Base-by-base conservation (phyloP, 30 jellyfish, hydroid and myxozoan genomes). In the Turritopsis rubra region DNA sequence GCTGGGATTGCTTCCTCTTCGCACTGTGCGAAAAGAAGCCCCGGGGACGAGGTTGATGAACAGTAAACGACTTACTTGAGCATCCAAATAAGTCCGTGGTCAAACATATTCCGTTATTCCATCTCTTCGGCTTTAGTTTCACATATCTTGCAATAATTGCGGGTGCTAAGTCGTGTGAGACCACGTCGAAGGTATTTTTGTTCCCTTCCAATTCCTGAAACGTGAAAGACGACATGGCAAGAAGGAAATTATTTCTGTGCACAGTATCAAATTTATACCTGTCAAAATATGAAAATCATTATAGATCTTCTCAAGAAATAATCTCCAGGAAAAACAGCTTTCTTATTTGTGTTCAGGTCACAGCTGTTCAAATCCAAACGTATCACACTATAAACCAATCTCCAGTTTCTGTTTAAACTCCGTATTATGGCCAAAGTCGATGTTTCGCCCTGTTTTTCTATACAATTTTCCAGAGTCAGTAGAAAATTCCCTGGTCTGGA, bases 101-200 rank as follows among this genome's bases (percentile, higher is more conserved):
- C 52, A 96, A 28, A 73, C 98, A 93, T 24, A 93, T 93, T 54
- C 96, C 96, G 52, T 88, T 89, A 84, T 85, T 93, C 98, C 98
- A 93, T 41, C 94, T 71, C 71, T 88, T 88, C 7, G 98, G 98
- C 65, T 82, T 41, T 24, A 93, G 75, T 54, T 93, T 93, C 25
- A 93, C 89, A 75, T 93, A 93, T 65, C 98, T 87, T 7, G 97
- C 98, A 71, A 88, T 79, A 18, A 93, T 83, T 21, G 96, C 95
- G 0, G 98, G 94, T 1, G 79, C 88, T 7, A 93, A 83, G 18
- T 88, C 92, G 75, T 86, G 94, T 29, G 92, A 88, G 81, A 83
- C 79, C 7, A 93, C 96, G 8, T 89, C 89, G 65, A 79, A 93
- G 1, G 93, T 89, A 53, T 93, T 95, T 52, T 93, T 88, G 82